These are phyloP conservation scores for Melanargia galathea DNA, from an alignment of 2,888 invertebrate species.

Conservation along the genomic window DNA sequence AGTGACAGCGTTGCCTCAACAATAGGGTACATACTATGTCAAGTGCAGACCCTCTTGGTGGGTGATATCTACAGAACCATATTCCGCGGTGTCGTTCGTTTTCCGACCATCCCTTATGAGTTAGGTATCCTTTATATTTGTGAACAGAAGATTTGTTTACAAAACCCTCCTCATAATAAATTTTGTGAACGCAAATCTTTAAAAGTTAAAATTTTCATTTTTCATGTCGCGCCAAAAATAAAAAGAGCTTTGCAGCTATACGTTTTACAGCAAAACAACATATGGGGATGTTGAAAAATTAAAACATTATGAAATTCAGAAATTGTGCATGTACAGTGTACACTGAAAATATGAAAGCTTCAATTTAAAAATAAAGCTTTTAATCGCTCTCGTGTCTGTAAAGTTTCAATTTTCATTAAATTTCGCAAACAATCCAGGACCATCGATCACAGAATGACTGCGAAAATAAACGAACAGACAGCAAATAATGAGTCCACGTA, in stretches of 20 bases:
- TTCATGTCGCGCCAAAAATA: too few species aligned
- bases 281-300: not conserved
- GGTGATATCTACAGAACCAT: not conserved
- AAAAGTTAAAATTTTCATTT: too few species aligned
- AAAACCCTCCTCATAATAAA: slow-evolving; percentile 3
- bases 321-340: too few species aligned
- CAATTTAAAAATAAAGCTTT: slow-evolving; percentile 14
- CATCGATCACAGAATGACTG: slow-evolving; percentile 48
- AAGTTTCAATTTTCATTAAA: slow-evolving; percentile 24
- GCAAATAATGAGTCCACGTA: slow-evolving; percentile 20
- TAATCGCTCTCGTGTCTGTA: slow-evolving; percentile 1
- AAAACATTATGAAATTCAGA: too few species aligned
- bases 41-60: not conserved
- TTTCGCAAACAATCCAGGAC: slow-evolving; percentile 35
- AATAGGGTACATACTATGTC: too few species aligned
- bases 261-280: too few species aligned
- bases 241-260: too few species aligned
- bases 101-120: not conserved
- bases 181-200: too few species aligned
- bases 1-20: slow-evolving; percentile 2
- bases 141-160: not conserved
- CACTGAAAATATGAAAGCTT: slow-evolving; percentile 1
- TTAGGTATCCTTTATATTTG: not conserved
- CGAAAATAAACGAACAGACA: slow-evolving; percentile 47
- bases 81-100: not conserved